Conservation (phyloP, 2,797 vertebrate species). For the Chelidonichthys spinosus region DNA sequence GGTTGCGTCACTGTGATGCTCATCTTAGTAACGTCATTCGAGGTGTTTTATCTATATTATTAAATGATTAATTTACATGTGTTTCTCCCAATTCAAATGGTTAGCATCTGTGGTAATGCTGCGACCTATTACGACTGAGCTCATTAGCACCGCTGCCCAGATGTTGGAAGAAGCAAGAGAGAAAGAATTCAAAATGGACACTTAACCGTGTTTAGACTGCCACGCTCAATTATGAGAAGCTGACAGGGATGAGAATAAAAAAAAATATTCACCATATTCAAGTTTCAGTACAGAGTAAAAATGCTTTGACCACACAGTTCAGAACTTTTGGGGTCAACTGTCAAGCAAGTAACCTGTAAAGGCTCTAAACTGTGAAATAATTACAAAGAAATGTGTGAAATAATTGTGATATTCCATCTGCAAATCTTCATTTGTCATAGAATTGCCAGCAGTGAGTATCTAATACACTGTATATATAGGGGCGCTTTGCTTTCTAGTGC, state of each 20-base stretch:
- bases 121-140: slow-evolving; percentile 6
- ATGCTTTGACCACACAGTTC: background rate
- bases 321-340: background rate
- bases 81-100: background rate
- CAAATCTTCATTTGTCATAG: background rate
- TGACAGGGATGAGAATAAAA: background rate
- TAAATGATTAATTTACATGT: too few relatives aligned
- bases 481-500: background rate
- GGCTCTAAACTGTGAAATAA: slow-evolving; percentile 1
- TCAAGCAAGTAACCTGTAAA: background rate
- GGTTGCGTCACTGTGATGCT: background rate
- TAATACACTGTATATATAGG: background rate
- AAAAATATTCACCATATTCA: too few relatives aligned
- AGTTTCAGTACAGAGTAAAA: too few relatives aligned
- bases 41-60: too few relatives aligned
- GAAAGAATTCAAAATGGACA: slow-evolving; percentile 79
- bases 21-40: fast-evolving
- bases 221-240: slow-evolving; percentile 18
- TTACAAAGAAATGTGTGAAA: background rate
- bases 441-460: background rate
- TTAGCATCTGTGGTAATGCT: background rate
- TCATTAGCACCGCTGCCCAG: slow-evolving; percentile 71
- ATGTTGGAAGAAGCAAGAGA: slow-evolving; percentile 60
- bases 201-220: slow-evolving; percentile 41
- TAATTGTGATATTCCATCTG: background rate